These are phyloP conservation scores for Keiferia lycopersicella DNA, from an alignment of 2,888 invertebrate species.

Conservation along the genomic window DNA sequence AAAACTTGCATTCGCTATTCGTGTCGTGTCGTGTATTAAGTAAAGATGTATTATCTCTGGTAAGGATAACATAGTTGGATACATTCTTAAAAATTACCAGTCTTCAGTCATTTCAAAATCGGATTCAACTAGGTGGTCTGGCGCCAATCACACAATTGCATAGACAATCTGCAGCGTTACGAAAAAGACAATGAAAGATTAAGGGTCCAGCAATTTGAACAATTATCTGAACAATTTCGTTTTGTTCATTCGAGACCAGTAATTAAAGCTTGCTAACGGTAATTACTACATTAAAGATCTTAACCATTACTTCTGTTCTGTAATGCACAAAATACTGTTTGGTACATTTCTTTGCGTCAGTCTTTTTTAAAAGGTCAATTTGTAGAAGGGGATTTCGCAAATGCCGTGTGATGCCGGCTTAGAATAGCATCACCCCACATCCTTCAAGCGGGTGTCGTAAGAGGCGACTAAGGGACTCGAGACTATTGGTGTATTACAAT, in stretches of 20 bases:
- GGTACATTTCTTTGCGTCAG: slow-evolving; percentile 12
- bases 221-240: slow-evolving; percentile 17
- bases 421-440: too few relatives aligned
- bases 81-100: too few relatives aligned
- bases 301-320: slow-evolving; percentile 8
- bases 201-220: slow-evolving; percentile 17
- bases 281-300: slow-evolving; percentile 9
- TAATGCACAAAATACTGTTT: background rate
- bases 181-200: slow-evolving; percentile 17
- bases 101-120: too few relatives aligned
- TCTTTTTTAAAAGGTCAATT: slow-evolving; percentile 6
- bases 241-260: slow-evolving; percentile 14
- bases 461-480: too few relatives aligned
- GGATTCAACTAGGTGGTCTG: background rate
- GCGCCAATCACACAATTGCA: slow-evolving; percentile 14
- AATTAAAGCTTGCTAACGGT: slow-evolving; percentile 19
- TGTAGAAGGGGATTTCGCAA: background rate
- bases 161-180: slow-evolving; percentile 10
- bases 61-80: too few relatives aligned
- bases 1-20: too few relatives aligned
- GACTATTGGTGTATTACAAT: too few relatives aligned
- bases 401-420: too few relatives aligned
- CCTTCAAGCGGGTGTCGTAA: too few relatives aligned
- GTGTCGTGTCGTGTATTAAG: too few relatives aligned
- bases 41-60: too few relatives aligned